Evolutionary conservation across 1,140 invertebrate species (phyloP), one percentile per base, ranked within the genome.

Genomic region (Helicoverpa zea): DNA sequence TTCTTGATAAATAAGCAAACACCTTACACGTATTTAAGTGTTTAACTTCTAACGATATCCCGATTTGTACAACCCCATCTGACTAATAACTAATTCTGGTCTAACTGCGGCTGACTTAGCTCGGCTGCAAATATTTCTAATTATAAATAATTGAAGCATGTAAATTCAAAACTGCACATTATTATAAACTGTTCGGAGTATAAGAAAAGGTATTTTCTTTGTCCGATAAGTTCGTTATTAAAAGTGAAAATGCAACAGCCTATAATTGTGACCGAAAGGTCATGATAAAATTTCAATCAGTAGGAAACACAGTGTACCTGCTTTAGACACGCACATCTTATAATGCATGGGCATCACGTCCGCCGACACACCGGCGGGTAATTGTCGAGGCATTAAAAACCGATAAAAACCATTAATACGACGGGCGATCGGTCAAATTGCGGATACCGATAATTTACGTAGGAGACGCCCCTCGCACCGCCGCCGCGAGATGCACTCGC

Each of bases 361-460:
- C 84, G 83, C 83, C 81, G 74, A 84, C 83, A 77, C 75, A 49
- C 58, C 49, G 70, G 87, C 81, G 79, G 77, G 80, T 90, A 90
- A 90, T 90, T 88, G 83, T 86, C 80, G 80, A 85, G 80, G 75
- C 85, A 89, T 88, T 89, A 91, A 87, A 88, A 86, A 84, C 80
- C 84, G 83, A 89, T 90, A 89, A 89, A 88, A 88, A 81, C 81
- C 82, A 87, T 88, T 88, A 82, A 85, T 81, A 84, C 81, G 73
- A 70, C 84, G 43, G 75, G 79, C 84, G 80, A 89, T 86, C 83
- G 77, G 52, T 88, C 85, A 86, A 87, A 86, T 83, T 84, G 81
- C 82, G 80, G 81, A 87, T 87, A 84, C 81, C 47, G 68, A 81
- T 81, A 82, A 86, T 84, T 87, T 81, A 84, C 66, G 77, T 80